phyloP scores from a whole-genome alignment of 2,113 vertebrate species.

The Pteruthius melanotis region DNA sequence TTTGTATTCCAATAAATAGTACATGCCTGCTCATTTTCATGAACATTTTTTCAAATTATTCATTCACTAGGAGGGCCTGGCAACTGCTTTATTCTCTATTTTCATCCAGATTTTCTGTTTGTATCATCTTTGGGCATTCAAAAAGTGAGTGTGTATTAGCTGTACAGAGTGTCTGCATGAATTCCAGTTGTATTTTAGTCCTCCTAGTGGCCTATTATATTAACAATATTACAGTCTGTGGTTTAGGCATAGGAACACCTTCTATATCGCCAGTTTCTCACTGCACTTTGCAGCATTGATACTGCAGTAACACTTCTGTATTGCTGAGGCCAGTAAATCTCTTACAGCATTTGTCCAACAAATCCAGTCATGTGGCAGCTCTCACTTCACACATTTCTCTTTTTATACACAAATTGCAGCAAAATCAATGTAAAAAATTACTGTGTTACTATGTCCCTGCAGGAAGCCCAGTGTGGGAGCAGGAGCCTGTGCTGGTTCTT shows the following conservation, averaged over 20 bases:
- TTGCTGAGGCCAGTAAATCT: neutral
- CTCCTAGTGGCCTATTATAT: conserved; percentile 56
- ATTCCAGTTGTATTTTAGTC: conserved; percentile 65
- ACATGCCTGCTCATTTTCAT: neutral
- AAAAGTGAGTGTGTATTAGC: neutral
- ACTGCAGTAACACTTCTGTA: neutral
- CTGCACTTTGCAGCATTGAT: neutral
- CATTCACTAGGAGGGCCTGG: neutral
- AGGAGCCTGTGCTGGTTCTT: neutral
- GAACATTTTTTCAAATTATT: neutral
- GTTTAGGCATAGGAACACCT: neutral
- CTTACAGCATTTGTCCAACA: neutral
- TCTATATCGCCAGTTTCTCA: neutral
- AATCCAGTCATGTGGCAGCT: neutral
- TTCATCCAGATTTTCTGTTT: conserved; percentile 26
- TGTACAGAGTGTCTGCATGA: neutral
- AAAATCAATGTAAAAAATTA: neutral
- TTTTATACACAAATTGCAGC: neutral
- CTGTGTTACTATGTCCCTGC: neutral
- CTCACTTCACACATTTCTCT: neutral
- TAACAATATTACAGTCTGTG: neutral
- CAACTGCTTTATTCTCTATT: conserved; percentile 36
- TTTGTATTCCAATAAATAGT: neutral
- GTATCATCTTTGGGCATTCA: neutral
- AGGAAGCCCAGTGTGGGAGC: neutral